These are phyloP conservation scores for Zootermopsis nevadensis DNA, from an alignment of 2,888 invertebrate genomes.

Conservation along the genomic window DNA sequence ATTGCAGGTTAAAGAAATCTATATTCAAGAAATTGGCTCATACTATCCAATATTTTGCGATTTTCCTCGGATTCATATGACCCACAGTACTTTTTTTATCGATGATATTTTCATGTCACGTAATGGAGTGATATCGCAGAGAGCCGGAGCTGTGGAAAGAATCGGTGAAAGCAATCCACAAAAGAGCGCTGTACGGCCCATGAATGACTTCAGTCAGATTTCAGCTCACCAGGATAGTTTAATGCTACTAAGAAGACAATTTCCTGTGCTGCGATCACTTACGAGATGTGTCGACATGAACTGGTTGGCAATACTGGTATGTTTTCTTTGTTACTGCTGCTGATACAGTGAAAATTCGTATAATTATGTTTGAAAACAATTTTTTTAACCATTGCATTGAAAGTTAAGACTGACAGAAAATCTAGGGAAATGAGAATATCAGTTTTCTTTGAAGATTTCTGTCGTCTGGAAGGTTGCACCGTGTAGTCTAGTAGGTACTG, in stretches of 20 bases:
- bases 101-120: constrained; percentile 72
- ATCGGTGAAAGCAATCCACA: too few relatives aligned
- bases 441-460: too few relatives aligned
- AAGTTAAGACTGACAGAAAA: neutral
- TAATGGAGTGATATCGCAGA: constrained; percentile 25
- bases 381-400: too few relatives aligned
- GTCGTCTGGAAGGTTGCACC: too few relatives aligned
- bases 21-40: constrained; percentile 64
- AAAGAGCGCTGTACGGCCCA: too few relatives aligned
- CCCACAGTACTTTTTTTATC: constrained; percentile 68
- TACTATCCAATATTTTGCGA: constrained; percentile 66
- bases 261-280: constrained; percentile 75
- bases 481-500: too few relatives aligned
- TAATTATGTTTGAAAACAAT: too few relatives aligned
- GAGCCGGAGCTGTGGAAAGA: neutral
- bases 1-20: constrained; percentile 61
- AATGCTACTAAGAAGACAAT: neutral
- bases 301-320: constrained; percentile 91
- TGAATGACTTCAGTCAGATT: neutral
- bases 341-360: neutral
- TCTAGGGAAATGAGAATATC: too few relatives aligned
- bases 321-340: constrained; percentile 55
- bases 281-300: constrained; percentile 89
- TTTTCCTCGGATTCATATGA: constrained; percentile 71
- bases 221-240: neutral